Conservation (phyloP, 92 coral and sea anemone genomes). For the Micromussa lordhowensis region DNA sequence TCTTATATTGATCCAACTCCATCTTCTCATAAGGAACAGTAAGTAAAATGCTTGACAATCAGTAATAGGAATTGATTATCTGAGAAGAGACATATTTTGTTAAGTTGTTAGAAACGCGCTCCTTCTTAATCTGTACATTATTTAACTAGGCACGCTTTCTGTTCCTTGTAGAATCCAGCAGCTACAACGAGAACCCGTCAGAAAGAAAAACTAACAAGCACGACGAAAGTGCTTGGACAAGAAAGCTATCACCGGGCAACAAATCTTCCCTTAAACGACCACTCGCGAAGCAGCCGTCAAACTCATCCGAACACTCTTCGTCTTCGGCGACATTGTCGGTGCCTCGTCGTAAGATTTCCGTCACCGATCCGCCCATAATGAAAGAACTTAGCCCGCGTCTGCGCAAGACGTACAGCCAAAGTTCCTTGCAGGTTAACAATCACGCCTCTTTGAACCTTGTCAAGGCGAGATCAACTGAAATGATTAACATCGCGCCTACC, state of each 20-base stretch:
- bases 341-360: conserved; percentile 43
- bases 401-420: conserved; percentile 14
- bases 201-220: background rate
- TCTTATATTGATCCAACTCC: too few relatives aligned
- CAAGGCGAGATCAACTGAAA: conserved; percentile 20
- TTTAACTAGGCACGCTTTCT: background rate
- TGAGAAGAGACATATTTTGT: background rate
- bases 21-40: background rate
- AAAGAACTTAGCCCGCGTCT: conserved; percentile 16
- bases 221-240: conserved; percentile 17
- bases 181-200: background rate
- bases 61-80: background rate
- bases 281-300: conserved; percentile 32
- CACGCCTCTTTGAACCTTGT: background rate
- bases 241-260: conserved; percentile 2
- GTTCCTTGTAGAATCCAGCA: background rate
- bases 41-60: background rate
- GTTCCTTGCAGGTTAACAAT: conserved; percentile 1
- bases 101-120: background rate
- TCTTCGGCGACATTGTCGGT: conserved; percentile 33
- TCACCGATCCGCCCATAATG: conserved; percentile 31
- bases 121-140: background rate
- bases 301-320: conserved; percentile 33
- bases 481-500: conserved; percentile 1
- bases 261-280: conserved; percentile 12